Conservation (phyloP, 2,888 invertebrate genomes). For the Drosophila koepferae region DNA sequence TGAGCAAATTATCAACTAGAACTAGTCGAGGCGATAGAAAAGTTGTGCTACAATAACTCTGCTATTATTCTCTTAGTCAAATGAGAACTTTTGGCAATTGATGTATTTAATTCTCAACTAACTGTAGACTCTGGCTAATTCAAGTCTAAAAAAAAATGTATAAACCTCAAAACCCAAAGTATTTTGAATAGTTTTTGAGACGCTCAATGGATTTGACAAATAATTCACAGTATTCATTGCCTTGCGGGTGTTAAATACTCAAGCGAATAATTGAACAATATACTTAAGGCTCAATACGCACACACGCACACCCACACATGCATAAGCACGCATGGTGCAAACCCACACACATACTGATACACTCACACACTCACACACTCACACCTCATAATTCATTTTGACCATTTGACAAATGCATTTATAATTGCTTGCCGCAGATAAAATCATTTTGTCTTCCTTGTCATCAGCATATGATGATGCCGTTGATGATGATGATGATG, state of each 20-base stretch:
- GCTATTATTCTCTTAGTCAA: too few relatives aligned
- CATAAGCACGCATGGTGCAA: background rate
- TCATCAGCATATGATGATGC: conserved; percentile 25
- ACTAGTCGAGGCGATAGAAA: background rate
- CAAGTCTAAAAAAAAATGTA: background rate
- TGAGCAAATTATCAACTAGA: background rate
- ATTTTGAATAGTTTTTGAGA: background rate
- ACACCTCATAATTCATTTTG: conserved; percentile 29
- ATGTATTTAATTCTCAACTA: background rate
- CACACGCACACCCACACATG: conserved; percentile 5
- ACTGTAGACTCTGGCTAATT: background rate
- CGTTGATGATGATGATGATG: background rate
- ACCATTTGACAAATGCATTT: conserved; percentile 70
- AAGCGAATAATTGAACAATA: conserved; percentile 33
- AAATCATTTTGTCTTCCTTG: conserved; percentile 31
- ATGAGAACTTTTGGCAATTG: background rate
- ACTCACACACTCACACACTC: background rate
- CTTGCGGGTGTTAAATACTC: conserved; percentile 55
- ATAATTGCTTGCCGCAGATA: conserved; percentile 67
- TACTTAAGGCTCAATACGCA: conserved; percentile 14
- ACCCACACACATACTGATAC: background rate
- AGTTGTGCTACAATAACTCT: too few relatives aligned
- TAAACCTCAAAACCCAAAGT: background rate
- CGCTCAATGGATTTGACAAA: conserved; percentile 19
- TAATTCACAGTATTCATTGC: conserved; percentile 50